Evolutionary conservation across 2,113 vertebrate genomes (phyloP).

Genomic region (Pseudorasbora parva): DNA sequence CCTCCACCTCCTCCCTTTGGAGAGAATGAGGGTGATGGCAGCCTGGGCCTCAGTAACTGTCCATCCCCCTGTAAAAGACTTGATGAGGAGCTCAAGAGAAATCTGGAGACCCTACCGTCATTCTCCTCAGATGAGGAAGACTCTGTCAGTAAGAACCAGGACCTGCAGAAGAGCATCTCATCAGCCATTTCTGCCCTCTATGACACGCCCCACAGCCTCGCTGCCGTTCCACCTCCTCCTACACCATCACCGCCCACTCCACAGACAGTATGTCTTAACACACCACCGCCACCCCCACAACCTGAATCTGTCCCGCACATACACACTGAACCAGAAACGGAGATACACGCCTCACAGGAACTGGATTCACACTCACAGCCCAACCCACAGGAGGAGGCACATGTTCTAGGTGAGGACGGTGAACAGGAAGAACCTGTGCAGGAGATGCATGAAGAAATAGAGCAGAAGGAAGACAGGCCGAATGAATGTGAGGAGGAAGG

Average conservation of each 20-base stretch:
- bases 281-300: constrained; percentile 61
- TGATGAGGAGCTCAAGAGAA: constrained; percentile 88
- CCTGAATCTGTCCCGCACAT: constrained; percentile 51
- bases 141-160: constrained; percentile 90
- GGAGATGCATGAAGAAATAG: constrained; percentile 42
- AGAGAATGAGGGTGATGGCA: constrained; percentile 70
- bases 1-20: constrained; percentile 60
- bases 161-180: constrained; percentile 92
- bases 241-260: constrained; percentile 59
- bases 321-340: constrained; percentile 50
- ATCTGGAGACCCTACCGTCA: constrained; percentile 88
- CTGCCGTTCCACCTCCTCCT: constrained; percentile 66
- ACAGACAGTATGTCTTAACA: constrained; percentile 63
- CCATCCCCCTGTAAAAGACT: constrained; percentile 84
- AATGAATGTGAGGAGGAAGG: constrained; percentile 44
- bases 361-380: constrained; percentile 38
- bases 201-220: constrained; percentile 81
- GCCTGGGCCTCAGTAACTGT: constrained; percentile 80
- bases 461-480: constrained; percentile 21
- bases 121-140: constrained; percentile 93
- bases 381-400: constrained; percentile 16
- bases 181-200: constrained; percentile 91
- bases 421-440: constrained; percentile 7
- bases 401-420: constrained; percentile 28
- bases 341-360: constrained; percentile 33